Conservation (phyloP, 2,797 vertebrate species). For the Lagocephalus sceleratus region DNA sequence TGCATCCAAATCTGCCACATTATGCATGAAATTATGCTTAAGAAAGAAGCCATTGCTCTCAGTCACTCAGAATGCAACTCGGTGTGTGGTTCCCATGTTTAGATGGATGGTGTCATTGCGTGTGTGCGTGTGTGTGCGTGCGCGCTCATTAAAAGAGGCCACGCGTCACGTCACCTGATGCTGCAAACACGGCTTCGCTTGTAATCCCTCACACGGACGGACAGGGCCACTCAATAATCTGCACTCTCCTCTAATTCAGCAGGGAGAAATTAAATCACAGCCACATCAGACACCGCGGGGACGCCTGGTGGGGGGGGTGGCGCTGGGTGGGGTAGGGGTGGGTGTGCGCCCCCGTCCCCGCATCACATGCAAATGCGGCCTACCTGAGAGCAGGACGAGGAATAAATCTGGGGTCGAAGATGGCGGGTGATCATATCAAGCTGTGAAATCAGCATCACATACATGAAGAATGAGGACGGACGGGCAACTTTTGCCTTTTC, state of each 20-base stretch:
- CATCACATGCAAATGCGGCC: slow-evolving; percentile 47
- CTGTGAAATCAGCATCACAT: slow-evolving; percentile 6
- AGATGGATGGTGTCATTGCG: slow-evolving; percentile 26
- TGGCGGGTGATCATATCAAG: slow-evolving; percentile 20
- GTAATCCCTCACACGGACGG: slow-evolving; percentile 36
- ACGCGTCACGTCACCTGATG: slow-evolving; percentile 22
- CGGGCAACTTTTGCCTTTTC: neutral
- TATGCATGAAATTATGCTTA: slow-evolving; percentile 63
- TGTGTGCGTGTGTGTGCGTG: slow-evolving; percentile 30
- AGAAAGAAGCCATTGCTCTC: slow-evolving; percentile 45
- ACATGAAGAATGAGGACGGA: slow-evolving; percentile 12
- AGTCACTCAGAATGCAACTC: slow-evolving; percentile 27
- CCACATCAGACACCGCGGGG: slow-evolving; percentile 20
- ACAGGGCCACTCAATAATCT: slow-evolving; percentile 32
- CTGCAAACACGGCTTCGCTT: slow-evolving; percentile 7
- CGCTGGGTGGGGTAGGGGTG: too few species aligned
- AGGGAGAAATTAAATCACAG: slow-evolving; percentile 40
- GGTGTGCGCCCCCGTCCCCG: slow-evolving; percentile 35
- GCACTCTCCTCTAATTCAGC: slow-evolving; percentile 31
- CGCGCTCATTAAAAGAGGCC: slow-evolving; percentile 29
- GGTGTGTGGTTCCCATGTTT: slow-evolving; percentile 2
- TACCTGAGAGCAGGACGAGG: slow-evolving; percentile 22
- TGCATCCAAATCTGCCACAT: slow-evolving; percentile 53
- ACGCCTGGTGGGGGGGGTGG: slow-evolving; percentile 22
- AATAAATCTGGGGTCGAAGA: slow-evolving; percentile 40